Evolutionary conservation across 2,797 vertebrate genomes (phyloP).

Genomic region (Uromys caudimaculatus): DNA sequence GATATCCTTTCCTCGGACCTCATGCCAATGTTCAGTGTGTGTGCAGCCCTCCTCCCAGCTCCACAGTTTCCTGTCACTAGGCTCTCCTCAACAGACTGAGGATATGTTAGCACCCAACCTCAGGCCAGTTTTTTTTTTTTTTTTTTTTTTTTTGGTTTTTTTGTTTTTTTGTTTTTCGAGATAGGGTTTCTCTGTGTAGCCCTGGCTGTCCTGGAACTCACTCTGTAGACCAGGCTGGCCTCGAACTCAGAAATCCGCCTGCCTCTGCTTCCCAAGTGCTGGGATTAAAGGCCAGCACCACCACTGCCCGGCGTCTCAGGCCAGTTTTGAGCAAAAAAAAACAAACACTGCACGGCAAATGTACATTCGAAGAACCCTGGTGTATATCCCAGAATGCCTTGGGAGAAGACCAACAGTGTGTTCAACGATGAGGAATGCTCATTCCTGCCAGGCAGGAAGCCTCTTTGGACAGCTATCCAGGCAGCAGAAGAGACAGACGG

Average conservation of each 20-base stretch:
- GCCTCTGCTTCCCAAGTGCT: too few relatives aligned
- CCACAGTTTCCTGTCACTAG: not conserved
- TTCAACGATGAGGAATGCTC: not conserved
- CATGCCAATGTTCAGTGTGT: too few relatives aligned
- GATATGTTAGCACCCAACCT: not conserved
- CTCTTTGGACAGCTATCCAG: not conserved
- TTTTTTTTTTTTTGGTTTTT: too few relatives aligned
- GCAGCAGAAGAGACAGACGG: not conserved
- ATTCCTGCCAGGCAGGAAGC: not conserved
- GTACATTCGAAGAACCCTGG: not conserved
- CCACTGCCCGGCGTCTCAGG: too few relatives aligned
- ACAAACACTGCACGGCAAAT: not conserved
- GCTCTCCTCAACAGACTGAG: not conserved
- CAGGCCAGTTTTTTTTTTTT: not conserved
- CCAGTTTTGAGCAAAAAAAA: not conserved
- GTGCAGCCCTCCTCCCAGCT: not conserved
- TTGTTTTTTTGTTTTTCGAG: too few relatives aligned
- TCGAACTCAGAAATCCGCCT: too few relatives aligned
- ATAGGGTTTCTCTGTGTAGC: too few relatives aligned
- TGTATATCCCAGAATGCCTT: not conserved
- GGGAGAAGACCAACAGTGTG: not conserved
- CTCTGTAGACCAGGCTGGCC: too few relatives aligned
- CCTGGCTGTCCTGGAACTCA: too few relatives aligned
- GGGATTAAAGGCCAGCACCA: too few relatives aligned
- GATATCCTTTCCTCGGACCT: not conserved